A percentile compares a stretch with the other conserved stretches of the same genome.
phyloP scores from a whole-genome alignment of 2,797 vertebrate genomes.

The Lutjanus argentimaculatus region DNA sequence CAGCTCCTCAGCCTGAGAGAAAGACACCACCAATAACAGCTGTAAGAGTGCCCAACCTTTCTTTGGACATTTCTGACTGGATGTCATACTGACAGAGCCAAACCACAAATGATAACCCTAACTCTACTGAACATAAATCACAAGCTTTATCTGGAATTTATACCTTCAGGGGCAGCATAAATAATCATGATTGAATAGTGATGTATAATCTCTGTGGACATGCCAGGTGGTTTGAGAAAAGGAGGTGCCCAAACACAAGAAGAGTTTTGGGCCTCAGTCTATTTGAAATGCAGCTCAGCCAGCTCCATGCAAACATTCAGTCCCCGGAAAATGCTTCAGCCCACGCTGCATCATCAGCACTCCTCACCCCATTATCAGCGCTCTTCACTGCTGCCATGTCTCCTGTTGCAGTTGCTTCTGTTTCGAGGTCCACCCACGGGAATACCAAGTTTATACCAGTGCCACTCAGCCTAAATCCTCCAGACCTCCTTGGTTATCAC shows the following conservation, averaged over 20 bases:
- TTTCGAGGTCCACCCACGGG: too few relatives aligned
- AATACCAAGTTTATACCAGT: too few relatives aligned
- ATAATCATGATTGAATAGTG: not conserved
- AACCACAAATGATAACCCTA: constrained; percentile 5
- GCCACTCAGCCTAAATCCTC: too few relatives aligned
- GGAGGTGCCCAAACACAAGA: not conserved
- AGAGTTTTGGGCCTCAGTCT: not conserved
- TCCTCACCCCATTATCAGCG: too few relatives aligned
- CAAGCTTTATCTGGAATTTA: constrained; percentile 45
- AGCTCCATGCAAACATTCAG: too few relatives aligned
- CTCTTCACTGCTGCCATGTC: too few relatives aligned
- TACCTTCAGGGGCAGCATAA: constrained; percentile 31
- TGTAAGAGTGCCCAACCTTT: constrained; percentile 59
- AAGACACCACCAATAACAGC: constrained; percentile 53
- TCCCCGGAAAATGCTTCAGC: too few relatives aligned
- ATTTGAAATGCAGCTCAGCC: too few relatives aligned
- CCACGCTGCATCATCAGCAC: too few relatives aligned
- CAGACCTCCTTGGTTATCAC: too few relatives aligned
- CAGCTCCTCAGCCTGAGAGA: constrained; percentile 57
- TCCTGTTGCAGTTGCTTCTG: too few relatives aligned
- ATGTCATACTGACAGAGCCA: constrained; percentile 30
- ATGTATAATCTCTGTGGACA: not conserved
- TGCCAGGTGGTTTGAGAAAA: not conserved
- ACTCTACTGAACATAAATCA: not conserved
- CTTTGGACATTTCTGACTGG: constrained; percentile 43